phyloP scores from a whole-genome alignment of 2,888 invertebrate genomes.

The Pogonocherus hispidulus region DNA sequence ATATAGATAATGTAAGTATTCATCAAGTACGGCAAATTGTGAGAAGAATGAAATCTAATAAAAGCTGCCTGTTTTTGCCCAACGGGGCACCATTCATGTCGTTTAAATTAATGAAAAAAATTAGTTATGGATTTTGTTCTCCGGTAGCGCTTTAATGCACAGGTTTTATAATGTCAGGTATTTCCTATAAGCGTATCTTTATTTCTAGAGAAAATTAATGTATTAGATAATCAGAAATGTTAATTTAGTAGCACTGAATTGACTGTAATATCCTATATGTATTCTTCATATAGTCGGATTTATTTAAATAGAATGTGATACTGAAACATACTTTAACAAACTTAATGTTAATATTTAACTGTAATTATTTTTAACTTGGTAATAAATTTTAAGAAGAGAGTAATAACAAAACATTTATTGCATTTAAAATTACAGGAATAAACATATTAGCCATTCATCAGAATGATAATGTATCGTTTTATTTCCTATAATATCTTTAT shows the following conservation, averaged over 20 bases:
- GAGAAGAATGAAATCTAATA: conserved; percentile 41
- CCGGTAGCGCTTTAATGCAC: conserved; percentile 14
- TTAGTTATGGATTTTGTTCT: conserved; percentile 23
- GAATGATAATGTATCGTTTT: no score
- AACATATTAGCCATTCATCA: no score
- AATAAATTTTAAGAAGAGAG: no score
- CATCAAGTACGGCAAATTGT: conserved; percentile 34
- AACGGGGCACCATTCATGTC: conserved; percentile 59
- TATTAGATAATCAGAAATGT: conserved; percentile 9
- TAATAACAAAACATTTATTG: no score
- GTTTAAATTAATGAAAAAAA: conserved; percentile 64
- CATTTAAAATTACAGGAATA: no score
- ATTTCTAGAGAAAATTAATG: conserved; percentile 24
- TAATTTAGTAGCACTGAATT: conserved; percentile 10
- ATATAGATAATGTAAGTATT: not conserved
- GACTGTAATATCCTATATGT: not conserved
- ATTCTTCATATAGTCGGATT: no score
- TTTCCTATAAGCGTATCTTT: conserved; percentile 18
- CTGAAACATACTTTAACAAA: no score
- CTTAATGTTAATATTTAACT: no score
- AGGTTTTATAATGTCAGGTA: conserved; percentile 5
- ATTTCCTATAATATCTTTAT: no score
- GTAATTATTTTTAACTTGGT: no score
- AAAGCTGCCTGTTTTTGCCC: conserved; percentile 52
- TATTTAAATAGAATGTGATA: no score